Evolutionary conservation across 2,113 vertebrate species (phyloP).

Genomic region (Ibidorhyncha struthersii): DNA sequence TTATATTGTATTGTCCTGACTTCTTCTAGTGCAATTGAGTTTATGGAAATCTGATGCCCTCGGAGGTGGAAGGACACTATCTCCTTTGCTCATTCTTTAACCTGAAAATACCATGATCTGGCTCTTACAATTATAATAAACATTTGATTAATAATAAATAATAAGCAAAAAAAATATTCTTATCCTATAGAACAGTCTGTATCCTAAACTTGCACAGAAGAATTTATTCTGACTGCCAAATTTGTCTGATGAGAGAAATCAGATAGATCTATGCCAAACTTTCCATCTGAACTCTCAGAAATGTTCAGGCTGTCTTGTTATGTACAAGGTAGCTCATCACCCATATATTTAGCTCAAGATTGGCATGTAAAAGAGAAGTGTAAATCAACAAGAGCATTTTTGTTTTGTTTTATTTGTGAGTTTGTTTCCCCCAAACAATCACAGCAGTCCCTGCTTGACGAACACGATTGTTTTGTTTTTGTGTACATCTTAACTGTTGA

Average conservation of each 20-base stretch:
- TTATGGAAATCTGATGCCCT: background rate
- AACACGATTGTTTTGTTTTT: background rate
- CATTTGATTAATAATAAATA: conserved; percentile 30
- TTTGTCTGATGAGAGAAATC: background rate
- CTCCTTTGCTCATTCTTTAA: background rate
- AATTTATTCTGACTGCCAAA: background rate
- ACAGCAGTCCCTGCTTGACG: background rate
- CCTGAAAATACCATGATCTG: background rate
- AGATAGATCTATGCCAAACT: background rate
- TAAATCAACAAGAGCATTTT: background rate
- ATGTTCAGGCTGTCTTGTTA: background rate
- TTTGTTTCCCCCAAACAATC: background rate
- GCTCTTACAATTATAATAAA: conserved; percentile 33
- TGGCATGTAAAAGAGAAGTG: background rate
- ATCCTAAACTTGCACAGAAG: background rate
- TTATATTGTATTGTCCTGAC: background rate
- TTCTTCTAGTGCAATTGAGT: background rate
- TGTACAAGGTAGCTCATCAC: background rate
- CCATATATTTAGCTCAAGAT: background rate
- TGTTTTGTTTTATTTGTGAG: background rate
- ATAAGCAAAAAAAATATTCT: conserved; percentile 22
- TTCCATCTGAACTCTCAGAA: background rate
- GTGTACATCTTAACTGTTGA: background rate
- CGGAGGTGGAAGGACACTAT: background rate
- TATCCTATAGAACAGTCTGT: background rate